A percentile compares a stretch with the other conserved stretches of the same genome.
phyloP scores from a whole-genome alignment of 2,797 vertebrate genomes.

The Phrynocephalus vlangalii region DNA sequence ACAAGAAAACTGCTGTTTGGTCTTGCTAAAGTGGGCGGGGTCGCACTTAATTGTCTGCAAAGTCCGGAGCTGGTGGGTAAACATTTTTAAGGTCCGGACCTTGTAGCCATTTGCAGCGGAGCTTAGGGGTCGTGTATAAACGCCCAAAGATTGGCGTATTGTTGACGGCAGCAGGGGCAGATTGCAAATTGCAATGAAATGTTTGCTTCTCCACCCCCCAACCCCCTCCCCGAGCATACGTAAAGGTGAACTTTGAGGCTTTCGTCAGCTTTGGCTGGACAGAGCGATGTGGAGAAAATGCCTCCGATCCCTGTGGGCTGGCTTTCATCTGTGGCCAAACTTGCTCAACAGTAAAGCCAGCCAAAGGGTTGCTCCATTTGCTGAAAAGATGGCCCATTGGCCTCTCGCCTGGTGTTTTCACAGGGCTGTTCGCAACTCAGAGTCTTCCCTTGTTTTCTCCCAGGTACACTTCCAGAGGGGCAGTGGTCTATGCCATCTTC shows the following conservation, averaged over 20 bases:
- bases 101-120: too few species aligned
- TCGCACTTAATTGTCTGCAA: too few species aligned
- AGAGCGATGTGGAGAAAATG: neutral
- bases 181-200: constrained; percentile 4
- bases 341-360: neutral
- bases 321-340: neutral
- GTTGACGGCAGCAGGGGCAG: constrained; percentile 10
- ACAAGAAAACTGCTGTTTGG: too few species aligned
- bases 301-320: neutral
- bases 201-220: neutral
- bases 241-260: constrained; percentile 50
- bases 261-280: constrained; percentile 52
- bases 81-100: too few species aligned
- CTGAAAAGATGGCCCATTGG: neutral
- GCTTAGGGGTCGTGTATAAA: too few species aligned
- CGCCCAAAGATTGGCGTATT: neutral
- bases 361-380: accelerated
- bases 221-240: neutral
- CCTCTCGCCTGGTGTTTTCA: neutral
- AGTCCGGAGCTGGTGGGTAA: too few species aligned
- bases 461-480: constrained; percentile 90
- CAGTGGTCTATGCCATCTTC: constrained; percentile 85
- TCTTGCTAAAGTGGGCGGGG: too few species aligned
- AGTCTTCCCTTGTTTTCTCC: constrained; percentile 4
- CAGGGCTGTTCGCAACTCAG: neutral